Conservation (phyloP, 2,888 invertebrate genomes). For the Agriopis leucophaearia region DNA sequence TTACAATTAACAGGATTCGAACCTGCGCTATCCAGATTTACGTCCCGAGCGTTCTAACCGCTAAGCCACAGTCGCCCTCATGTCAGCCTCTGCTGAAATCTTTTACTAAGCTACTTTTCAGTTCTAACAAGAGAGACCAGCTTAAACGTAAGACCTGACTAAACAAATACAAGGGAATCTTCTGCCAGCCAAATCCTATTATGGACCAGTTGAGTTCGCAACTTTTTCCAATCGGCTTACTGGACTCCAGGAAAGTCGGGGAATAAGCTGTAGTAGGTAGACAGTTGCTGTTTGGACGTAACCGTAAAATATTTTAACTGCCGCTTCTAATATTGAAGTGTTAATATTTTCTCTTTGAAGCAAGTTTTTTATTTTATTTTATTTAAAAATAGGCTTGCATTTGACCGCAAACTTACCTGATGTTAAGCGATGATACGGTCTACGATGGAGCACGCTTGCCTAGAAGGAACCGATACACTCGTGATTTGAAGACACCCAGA, state of each 20-base stretch:
- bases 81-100: not conserved
- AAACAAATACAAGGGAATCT: slow-evolving; percentile 52
- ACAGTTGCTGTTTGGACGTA: slow-evolving; percentile 16
- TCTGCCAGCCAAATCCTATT: slow-evolving; percentile 65
- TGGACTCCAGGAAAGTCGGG: slow-evolving; percentile 33
- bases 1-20: too few relatives aligned
- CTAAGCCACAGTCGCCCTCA: too few relatives aligned
- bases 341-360: too few relatives aligned
- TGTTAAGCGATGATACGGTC: too few relatives aligned
- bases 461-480: too few relatives aligned
- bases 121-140: slow-evolving; percentile 16
- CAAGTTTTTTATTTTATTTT: too few relatives aligned
- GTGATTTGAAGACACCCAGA: too few relatives aligned
- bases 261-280: slow-evolving; percentile 22
- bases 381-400: too few relatives aligned
- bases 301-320: not conserved
- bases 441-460: too few relatives aligned
- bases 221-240: slow-evolving; percentile 74
- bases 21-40: too few relatives aligned
- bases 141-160: slow-evolving; percentile 28
- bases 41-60: too few relatives aligned
- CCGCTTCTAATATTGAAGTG: not conserved
- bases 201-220: slow-evolving; percentile 58
- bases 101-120: slow-evolving; percentile 1
- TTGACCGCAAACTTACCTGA: too few relatives aligned